Evolutionary conservation across 2,113 vertebrate genomes (phyloP), one percentile per base, ranked within the genome.

Genomic region (Theristicus caerulescens): DNA sequence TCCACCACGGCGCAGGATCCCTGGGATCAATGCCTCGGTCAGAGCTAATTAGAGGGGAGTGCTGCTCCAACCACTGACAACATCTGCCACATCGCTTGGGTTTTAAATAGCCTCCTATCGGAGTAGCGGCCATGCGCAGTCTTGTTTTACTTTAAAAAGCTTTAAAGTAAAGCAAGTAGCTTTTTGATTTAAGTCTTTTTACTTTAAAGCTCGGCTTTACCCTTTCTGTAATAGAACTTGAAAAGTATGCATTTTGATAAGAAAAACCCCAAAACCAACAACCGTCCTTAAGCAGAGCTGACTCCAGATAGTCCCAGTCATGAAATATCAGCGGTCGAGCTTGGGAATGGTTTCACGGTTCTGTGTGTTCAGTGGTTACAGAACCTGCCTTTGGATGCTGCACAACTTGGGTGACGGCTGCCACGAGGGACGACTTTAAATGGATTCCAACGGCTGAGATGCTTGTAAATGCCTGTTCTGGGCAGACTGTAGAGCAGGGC

Each of bases 1-100:
- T 42, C 65, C 40, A 16, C 19, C 9, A 1, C 42, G 32, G 86
- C 0, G 1, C 3, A 5, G 71, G 51, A 69, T 61, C 61, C 62
- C 57, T 52, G 85, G 76, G 49, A 72, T 89, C 16, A 2, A 3
- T 72, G 76, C 92, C 62, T 57, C 70, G 86, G 77, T 71, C 92
- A 91, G 16, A 61, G 83, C 58, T 96, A 86, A 89, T 96, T 74
- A 94, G 34, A 95, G 94, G 31, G 80, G 36, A 96, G 94, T 4
- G 69, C 80, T 93, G 80, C 64, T 42, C 5, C 15, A 73, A 7
- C 84, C 81, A 27, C 95, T 38, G 69, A 25, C 81, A 67, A 6
- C 88, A 49, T 89, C 83, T 79, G 73, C 88, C 64, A 0, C 2
- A 0, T 79, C 71, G 49, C 67, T 70, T 70, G 47, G 91, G 69